Evolutionary conservation across 2,797 vertebrate genomes (phyloP).

Genomic region (Avahi laniger): DNA sequence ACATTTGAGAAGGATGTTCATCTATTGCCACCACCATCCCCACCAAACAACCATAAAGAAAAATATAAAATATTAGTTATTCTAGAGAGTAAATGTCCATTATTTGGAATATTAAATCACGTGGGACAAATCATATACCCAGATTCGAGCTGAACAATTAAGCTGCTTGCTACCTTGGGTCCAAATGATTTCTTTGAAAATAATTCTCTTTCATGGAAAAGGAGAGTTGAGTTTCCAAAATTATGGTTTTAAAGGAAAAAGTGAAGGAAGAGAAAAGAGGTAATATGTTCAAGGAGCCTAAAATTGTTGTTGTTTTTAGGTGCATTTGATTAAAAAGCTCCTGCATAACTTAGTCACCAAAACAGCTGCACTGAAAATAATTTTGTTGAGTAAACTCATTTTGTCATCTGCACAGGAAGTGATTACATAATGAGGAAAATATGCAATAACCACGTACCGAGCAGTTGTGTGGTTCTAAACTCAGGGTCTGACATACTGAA

Average conservation of each 20-base stretch:
- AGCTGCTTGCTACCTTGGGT: conserved; percentile 18
- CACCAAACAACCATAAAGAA: not conserved
- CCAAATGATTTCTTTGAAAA: not conserved
- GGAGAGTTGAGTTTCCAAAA: conserved; percentile 62
- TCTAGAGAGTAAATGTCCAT: not conserved
- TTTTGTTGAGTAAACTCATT: conserved; percentile 40
- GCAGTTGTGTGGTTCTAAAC: conserved; percentile 45
- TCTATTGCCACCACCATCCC: not conserved
- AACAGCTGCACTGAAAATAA: conserved; percentile 54
- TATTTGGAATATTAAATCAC: not conserved
- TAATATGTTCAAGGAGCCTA: conserved; percentile 68
- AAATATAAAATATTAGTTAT: not conserved
- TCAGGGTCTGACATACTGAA: conserved; percentile 22
- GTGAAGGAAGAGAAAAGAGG: not conserved
- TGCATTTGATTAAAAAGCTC: conserved; percentile 74
- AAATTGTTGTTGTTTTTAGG: conserved; percentile 39
- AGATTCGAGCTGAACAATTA: not conserved
- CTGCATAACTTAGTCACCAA: conserved; percentile 70
- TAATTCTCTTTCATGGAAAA: conserved; percentile 48
- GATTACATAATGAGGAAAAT: conserved; percentile 66
- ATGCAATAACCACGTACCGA: conserved; percentile 28
- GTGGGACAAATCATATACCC: not conserved
- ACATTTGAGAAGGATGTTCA: not conserved
- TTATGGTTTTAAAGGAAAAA: conserved; percentile 42
- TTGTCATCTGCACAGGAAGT: conserved; percentile 76